These are phyloP conservation scores for Arenicola marina DNA, from an alignment of 2,888 invertebrate genomes.

Conservation along the genomic window DNA sequence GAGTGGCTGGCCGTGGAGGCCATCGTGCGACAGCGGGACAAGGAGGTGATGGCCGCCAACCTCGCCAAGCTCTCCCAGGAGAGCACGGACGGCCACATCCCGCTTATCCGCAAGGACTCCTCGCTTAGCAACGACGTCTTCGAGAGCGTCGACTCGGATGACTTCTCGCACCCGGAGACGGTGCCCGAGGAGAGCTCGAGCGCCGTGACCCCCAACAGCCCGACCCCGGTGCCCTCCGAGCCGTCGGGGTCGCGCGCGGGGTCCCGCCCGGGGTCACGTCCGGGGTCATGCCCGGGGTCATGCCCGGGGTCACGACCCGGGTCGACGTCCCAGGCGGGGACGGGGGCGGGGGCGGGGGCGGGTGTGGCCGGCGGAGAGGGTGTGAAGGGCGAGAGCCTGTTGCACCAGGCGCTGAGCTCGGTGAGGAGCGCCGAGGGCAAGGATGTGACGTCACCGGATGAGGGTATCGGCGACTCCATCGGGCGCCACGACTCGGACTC, in stretches of 20 bases:
- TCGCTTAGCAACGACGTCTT: constrained; percentile 65
- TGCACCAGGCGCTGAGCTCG: not conserved
- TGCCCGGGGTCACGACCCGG: too few species aligned
- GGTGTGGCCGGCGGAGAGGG: too few species aligned
- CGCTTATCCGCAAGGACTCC: constrained; percentile 60
- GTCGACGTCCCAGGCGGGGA: not conserved
- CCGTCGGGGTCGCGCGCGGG: too few species aligned
- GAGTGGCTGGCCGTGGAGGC: constrained; percentile 96
- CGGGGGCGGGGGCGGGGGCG: too few species aligned
- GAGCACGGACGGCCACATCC: constrained; percentile 45
- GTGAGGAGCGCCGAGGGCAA: constrained; percentile 17
- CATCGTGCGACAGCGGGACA: constrained; percentile 70
- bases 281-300: too few species aligned
- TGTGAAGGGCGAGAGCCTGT: not conserved
- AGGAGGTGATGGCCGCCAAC: constrained; percentile 78
- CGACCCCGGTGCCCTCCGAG: not conserved
- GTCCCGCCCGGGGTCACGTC: too few species aligned
- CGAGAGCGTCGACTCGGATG: constrained; percentile 57
- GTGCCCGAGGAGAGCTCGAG: constrained; percentile 31
- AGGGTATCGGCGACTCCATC: constrained; percentile 51
- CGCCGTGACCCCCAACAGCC: constrained; percentile 11
- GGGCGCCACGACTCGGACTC: constrained; percentile 26
- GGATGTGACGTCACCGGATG: constrained; percentile 45
- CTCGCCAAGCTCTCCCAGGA: constrained; percentile 83
- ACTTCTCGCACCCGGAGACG: constrained; percentile 30